These are phyloP conservation scores for Lordiphosa clarofinis DNA, from an alignment of 1,140 invertebrate genomes.

Conservation along the genomic window DNA sequence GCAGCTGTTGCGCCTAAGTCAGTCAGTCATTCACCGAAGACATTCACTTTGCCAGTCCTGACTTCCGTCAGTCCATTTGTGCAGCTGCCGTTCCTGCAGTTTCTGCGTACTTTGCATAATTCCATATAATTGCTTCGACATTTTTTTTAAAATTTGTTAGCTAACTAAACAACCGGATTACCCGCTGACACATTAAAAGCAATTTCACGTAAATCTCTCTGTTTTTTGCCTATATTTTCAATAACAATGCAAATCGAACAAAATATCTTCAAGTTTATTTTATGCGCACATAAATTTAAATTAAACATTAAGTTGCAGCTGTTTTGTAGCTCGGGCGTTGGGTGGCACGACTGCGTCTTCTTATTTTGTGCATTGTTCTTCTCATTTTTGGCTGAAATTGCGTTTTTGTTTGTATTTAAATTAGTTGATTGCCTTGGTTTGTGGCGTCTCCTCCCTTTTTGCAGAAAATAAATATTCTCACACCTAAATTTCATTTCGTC, in stretches of 20 bases:
- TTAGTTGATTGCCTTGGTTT: constrained; percentile 65
- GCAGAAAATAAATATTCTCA: constrained; percentile 52
- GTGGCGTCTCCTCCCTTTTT: constrained; percentile 29
- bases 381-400: constrained; percentile 45
- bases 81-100: constrained; percentile 39
- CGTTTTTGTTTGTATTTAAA: constrained; percentile 66
- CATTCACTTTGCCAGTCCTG: constrained; percentile 52
- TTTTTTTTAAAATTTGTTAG: constrained; percentile 51
- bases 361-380: constrained; percentile 53
- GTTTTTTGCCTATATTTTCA: constrained; percentile 40
- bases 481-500: constrained; percentile 64
- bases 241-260: constrained; percentile 63
- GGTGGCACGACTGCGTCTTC: constrained; percentile 22
- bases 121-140: constrained; percentile 62
- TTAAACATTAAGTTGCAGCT: constrained; percentile 43
- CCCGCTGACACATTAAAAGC: constrained; percentile 50
- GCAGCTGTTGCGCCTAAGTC: constrained; percentile 36
- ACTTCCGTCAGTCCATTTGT: constrained; percentile 66
- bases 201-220: constrained; percentile 50
- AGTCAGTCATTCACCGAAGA: constrained; percentile 35
- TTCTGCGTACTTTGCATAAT: constrained; percentile 73
- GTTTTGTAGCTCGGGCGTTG: too few relatives aligned
- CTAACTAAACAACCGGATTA: constrained; percentile 45
- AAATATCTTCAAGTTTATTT: constrained; percentile 44
- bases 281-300: constrained; percentile 61